A percentile compares a stretch with the other conserved stretches of the same genome.
phyloP scores from a whole-genome alignment of 1,140 invertebrate species.

The Drosophila miranda region DNA sequence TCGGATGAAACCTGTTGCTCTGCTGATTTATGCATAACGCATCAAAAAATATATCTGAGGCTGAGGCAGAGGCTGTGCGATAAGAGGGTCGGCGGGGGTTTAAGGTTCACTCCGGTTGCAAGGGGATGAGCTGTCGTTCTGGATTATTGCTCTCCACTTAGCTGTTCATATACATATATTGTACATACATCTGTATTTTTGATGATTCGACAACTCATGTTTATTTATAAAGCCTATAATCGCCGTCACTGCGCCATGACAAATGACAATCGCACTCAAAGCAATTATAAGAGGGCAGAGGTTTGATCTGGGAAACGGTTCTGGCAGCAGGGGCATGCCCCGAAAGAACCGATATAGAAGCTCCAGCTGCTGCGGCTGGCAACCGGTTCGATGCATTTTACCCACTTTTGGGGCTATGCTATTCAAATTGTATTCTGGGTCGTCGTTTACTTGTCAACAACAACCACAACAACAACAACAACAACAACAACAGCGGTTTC shows the following conservation, averaged over 20 bases:
- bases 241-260: conserved; percentile 35
- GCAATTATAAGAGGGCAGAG: conserved; percentile 36
- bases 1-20: conserved; percentile 30
- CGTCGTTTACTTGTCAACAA: conserved; percentile 13
- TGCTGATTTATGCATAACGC: conserved; percentile 37
- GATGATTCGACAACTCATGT: conserved; percentile 19
- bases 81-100: conserved; percentile 9
- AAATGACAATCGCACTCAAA: conserved; percentile 42
- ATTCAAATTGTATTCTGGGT: conserved; percentile 22
- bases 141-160: conserved; percentile 18
- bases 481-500: conserved; percentile 40
- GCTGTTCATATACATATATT: conserved; percentile 1
- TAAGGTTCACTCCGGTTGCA: conserved; percentile 4
- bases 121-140: conserved; percentile 22
- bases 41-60: not conserved
- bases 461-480: conserved; percentile 4
- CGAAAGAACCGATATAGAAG: too few species aligned
- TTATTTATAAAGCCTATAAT: conserved; percentile 49
- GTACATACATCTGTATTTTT: not conserved
- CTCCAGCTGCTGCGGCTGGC: not conserved
- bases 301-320: not conserved
- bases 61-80: too few species aligned
- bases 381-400: conserved; percentile 7
- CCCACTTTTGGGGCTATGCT: not conserved
- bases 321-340: too few species aligned